Evolutionary conservation across 1,140 invertebrate species (phyloP), one percentile per base, ranked within the genome.

Genomic region (Lepidurus couesii): DNA sequence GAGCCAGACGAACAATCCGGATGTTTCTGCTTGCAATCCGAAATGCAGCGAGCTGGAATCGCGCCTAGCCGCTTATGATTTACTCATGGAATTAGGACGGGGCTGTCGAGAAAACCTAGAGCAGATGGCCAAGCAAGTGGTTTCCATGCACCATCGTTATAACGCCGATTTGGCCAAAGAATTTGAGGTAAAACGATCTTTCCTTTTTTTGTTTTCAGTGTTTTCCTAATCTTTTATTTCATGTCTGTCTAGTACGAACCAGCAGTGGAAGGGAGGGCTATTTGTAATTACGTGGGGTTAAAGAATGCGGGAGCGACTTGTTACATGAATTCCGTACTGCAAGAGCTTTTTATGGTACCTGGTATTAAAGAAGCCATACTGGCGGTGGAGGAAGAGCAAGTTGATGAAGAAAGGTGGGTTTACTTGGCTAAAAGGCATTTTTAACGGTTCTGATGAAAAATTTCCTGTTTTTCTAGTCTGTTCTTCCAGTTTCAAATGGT

Each of bases 271-370:
- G 85, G 86, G 8, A 83, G 89, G 44, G 85, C 86, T 21, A 77
- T 82, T 7, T 86, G 85, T 82, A 87, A 87, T 24, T 89, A 87
- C 84, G 89, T 90, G 26, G 89, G 89, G 21, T 81, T 90, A 76
- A 90, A 89, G 82, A 90, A 90, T 85, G 89, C 87, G 78, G 89
- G 89, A 75, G 89, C 89, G 21, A 90, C 89, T 7, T 90, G 89
- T 81, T 90, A 90, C 82, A 90, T 90, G 89, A 90, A 90, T 82
- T 88, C 87, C 53, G 87, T 90, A 16, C 82, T 90, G 76, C 89
- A 90, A 81, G 88, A 89, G 83, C 82, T 89, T 44, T 89, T 86
- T 81, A 86, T 88, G 84, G 87, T 88, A n/a, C 86, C 86, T 65
- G 85, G 86, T 34, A 84, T 89, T 7, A 81, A 86, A 34, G 85